A percentile compares a stretch with the other conserved stretches of the same genome.
Conservation (phyloP, 2,113 vertebrate species). For the Gymnogyps californianus region DNA sequence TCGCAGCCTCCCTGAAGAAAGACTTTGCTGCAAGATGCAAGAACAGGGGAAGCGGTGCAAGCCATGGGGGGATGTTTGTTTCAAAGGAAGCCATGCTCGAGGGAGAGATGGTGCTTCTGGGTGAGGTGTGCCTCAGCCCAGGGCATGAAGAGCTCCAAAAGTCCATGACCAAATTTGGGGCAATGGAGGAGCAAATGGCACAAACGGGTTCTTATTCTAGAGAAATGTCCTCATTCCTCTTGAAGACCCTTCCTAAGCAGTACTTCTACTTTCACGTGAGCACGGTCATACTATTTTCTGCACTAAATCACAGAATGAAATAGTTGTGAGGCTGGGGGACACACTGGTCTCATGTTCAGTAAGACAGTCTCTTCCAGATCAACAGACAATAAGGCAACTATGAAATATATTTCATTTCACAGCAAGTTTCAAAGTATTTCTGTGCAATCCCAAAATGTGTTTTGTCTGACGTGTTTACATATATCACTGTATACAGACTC, state of each 20-base stretch:
- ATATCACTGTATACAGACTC: not conserved
- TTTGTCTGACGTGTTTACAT: not conserved
- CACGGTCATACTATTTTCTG: not conserved
- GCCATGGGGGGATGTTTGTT: fast-evolving
- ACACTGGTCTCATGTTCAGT: not conserved
- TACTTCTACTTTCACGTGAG: not conserved
- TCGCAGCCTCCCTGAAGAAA: not conserved
- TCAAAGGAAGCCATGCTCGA: fast-evolving
- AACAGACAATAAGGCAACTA: not conserved
- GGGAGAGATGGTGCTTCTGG: not conserved
- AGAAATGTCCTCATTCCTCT: not conserved
- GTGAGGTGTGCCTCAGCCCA: not conserved
- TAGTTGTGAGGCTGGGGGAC: not conserved
- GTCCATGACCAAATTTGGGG: not conserved
- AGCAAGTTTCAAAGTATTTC: not conserved
- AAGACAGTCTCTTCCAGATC: not conserved
- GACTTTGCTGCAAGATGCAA: not conserved
- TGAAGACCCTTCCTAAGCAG: not conserved
- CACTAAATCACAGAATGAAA: not conserved
- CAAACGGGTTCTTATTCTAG: fast-evolving
- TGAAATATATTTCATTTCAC: not conserved
- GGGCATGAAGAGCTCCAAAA: not conserved
- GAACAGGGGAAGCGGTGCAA: fast-evolving
- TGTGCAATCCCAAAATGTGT: not conserved
- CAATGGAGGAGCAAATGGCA: not conserved